Evolutionary conservation across 2,113 vertebrate genomes (phyloP), one percentile per base, ranked within the genome.

Genomic region (Phrynosoma platyrhinos): DNA sequence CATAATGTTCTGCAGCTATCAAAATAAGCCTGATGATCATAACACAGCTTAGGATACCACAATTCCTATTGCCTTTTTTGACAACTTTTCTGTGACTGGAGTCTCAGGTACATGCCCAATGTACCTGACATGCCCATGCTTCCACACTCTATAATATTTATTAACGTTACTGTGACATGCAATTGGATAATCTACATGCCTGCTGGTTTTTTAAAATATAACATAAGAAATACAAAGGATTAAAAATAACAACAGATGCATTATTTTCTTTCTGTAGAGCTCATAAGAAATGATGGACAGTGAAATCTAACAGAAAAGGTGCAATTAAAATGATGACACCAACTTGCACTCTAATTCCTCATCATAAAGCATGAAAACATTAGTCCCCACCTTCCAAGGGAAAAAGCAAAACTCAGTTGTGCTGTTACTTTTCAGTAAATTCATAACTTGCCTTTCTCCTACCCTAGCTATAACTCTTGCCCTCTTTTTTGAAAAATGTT

Each of bases 21-120:
- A 0, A 86, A 91, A 88, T 92, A 83, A 87, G 87, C 75, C 88
- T 94, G 90, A 89, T 91, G 86, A 90, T 93, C 87, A 92, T 85
- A 87, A 83, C 90, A 91, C 94, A 93, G 90, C 69, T 36, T 84
- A 68, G 77, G 90, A 88, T 91, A 78, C 87, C 80, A 89, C 84
- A 74, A 82, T 89, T 79, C 77, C 83, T 66, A 86, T 87, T 93
- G 91, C 85, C 81, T 89, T 93, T 93, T 89, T 90, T 4, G 79
- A 91, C 86, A 83, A 91, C 85, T 90, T 58, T 92, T 90, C 89
- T 89, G 69, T 68, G 85, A 10, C 14, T 62, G 7, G 2, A 77
- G 62, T 81, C 83, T 83, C 91, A 92, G 87, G 86, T 20, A 53
- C 84, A 94, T 82, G 88, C 89, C 94, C 88, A 88, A 82, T 88